These are phyloP conservation scores for Temnothorax longispinosus DNA, from an alignment of 1,140 invertebrate species.

Conservation along the genomic window DNA sequence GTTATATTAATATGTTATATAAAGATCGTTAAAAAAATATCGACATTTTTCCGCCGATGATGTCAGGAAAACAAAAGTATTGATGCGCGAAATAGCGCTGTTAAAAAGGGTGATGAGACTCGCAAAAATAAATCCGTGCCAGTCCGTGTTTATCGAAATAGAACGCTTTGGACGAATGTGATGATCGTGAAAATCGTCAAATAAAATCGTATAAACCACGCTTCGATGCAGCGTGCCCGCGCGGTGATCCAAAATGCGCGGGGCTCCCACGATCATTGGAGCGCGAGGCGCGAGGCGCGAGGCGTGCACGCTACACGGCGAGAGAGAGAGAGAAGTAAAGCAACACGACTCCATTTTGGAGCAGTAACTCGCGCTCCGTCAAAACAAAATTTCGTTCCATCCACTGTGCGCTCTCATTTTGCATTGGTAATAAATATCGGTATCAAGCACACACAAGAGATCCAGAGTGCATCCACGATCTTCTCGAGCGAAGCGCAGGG, in stretches of 20 bases:
- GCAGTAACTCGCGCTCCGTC: not conserved
- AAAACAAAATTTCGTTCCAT: slow-evolving; percentile 19
- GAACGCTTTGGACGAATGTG: not conserved
- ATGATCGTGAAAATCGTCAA: slow-evolving; percentile 16
- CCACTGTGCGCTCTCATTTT: slow-evolving; percentile 19
- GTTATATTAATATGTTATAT: too few species aligned
- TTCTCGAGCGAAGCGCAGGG: not conserved
- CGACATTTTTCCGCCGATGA: not conserved
- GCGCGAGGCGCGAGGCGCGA: not conserved
- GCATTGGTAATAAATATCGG: not conserved
- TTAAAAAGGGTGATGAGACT: not conserved
- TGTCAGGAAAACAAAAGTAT: too few species aligned
- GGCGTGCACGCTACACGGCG: not conserved
- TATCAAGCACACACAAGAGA: not conserved
- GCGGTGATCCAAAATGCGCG: not conserved
- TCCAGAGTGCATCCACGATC: not conserved
- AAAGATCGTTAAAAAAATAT: not conserved
- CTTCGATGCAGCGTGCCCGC: not conserved
- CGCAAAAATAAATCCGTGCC: slow-evolving; percentile 15
- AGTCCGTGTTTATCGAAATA: not conserved
- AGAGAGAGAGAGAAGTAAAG: slow-evolving; percentile 21
- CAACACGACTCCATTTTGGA: slow-evolving; percentile 32
- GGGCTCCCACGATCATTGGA: slow-evolving; percentile 17
- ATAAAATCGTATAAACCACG: slow-evolving; percentile 36
- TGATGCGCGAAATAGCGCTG: not conserved